Conservation (phyloP, 2,797 vertebrate genomes). For the Pogoniulus pusillus region DNA sequence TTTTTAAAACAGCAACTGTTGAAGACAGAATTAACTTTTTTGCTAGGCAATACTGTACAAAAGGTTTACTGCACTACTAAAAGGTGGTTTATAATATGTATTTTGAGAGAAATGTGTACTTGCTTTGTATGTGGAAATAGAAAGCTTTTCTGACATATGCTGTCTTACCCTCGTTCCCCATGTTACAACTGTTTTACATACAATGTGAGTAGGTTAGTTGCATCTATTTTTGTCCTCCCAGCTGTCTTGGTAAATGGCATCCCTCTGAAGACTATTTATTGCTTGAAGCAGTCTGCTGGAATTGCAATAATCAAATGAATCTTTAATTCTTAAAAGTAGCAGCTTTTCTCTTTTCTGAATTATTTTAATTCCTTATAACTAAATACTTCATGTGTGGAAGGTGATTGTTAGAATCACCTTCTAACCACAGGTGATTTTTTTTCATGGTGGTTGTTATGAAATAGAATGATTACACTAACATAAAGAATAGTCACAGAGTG, state of each 20-base stretch:
- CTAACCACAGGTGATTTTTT: background rate
- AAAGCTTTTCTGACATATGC: conserved; percentile 19
- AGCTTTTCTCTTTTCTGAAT: background rate
- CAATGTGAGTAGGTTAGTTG: conserved; percentile 72
- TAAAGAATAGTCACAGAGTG: background rate
- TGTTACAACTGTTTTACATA: conserved; percentile 59
- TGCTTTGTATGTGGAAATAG: conserved; percentile 19
- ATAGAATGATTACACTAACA: background rate
- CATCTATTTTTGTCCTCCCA: conserved; percentile 82
- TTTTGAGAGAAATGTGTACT: background rate
- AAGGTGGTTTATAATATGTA: background rate
- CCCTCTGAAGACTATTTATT: conserved; percentile 61
- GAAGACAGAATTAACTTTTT: conserved; percentile 62
- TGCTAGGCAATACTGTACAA: background rate
- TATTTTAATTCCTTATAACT: background rate
- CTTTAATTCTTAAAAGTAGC: conserved; percentile 39
- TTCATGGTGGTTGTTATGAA: background rate
- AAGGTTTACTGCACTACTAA: background rate
- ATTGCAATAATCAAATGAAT: conserved; percentile 49
- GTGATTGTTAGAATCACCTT: no score
- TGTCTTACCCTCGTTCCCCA: conserved; percentile 53
- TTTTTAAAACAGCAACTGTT: conserved; percentile 51
- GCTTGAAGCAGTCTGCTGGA: conserved; percentile 60
- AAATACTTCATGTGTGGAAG: background rate
- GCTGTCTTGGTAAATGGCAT: conserved; percentile 77